A percentile compares a stretch with the other conserved stretches of the same genome.
Conservation (phyloP, 2,797 vertebrate species). For the Tragelaphus eurycerus region DNA sequence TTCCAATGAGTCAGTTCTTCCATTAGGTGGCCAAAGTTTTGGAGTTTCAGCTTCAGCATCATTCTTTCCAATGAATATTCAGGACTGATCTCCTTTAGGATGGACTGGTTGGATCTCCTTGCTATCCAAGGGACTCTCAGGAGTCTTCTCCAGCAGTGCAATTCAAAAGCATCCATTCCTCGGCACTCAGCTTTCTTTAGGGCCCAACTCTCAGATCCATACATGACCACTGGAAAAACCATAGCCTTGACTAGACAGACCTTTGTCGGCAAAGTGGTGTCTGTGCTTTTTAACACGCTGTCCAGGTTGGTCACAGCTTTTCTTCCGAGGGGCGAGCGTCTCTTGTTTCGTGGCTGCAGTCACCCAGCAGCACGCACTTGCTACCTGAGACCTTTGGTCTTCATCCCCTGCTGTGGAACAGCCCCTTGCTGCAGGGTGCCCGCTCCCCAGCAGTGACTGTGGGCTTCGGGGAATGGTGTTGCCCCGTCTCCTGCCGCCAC, state of each 20-base stretch:
- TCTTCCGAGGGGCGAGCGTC: neutral
- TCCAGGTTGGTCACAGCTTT: neutral
- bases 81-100: neutral
- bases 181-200: neutral
- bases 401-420: no score
- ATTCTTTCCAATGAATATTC: neutral
- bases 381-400: accelerated
- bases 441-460: neutral
- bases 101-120: neutral
- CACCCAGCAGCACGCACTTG: accelerated
- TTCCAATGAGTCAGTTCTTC: accelerated
- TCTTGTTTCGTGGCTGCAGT: accelerated
- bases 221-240: neutral
- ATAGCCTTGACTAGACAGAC: neutral
- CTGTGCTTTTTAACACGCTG: neutral
- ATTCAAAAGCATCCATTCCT: neutral
- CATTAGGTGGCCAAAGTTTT: neutral
- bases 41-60: neutral
- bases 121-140: neutral
- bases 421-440: neutral
- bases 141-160: neutral
- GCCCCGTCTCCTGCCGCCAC: neutral
- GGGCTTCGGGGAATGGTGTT: accelerated
- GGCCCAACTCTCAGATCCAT: neutral
- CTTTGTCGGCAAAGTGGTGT: neutral